Conservation (phyloP, 2,113 vertebrate species). For the Heliornis fulica region DNA sequence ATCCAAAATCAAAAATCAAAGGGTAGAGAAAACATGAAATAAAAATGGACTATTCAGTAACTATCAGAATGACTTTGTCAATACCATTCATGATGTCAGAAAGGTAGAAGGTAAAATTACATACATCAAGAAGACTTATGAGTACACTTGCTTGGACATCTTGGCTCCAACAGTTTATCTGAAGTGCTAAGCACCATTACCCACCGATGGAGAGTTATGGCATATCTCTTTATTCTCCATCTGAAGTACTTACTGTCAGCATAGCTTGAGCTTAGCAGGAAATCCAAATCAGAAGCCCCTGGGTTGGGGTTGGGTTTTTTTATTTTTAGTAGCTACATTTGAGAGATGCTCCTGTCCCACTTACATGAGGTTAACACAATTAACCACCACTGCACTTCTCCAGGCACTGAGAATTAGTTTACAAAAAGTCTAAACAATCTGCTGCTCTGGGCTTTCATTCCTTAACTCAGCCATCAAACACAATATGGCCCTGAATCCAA, state of each 20-base stretch:
- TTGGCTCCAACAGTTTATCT: not conserved
- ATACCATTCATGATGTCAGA: not conserved
- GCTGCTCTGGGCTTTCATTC: not conserved
- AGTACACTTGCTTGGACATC: not conserved
- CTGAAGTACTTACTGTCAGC: not conserved
- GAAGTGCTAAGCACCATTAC: not conserved
- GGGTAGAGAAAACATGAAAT: not conserved
- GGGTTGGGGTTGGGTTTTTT: too few relatives aligned
- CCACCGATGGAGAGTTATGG: not conserved
- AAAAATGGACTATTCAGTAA: not conserved
- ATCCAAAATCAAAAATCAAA: not conserved
- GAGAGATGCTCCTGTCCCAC: not conserved
- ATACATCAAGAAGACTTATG: not conserved
- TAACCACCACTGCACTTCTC: not conserved
- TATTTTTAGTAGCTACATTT: not conserved
- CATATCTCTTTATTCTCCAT: not conserved
- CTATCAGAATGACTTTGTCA: not conserved
- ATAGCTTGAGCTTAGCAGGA: not conserved
- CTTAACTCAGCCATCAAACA: not conserved
- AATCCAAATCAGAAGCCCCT: not conserved
- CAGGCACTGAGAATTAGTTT: not conserved
- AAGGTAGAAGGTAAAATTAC: not conserved
- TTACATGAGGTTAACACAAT: not conserved
- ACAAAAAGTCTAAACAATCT: not conserved
- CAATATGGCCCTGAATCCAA: not conserved